Conservation (phyloP, 2,113 vertebrate genomes). For the Dicentrarchus labrax region DNA sequence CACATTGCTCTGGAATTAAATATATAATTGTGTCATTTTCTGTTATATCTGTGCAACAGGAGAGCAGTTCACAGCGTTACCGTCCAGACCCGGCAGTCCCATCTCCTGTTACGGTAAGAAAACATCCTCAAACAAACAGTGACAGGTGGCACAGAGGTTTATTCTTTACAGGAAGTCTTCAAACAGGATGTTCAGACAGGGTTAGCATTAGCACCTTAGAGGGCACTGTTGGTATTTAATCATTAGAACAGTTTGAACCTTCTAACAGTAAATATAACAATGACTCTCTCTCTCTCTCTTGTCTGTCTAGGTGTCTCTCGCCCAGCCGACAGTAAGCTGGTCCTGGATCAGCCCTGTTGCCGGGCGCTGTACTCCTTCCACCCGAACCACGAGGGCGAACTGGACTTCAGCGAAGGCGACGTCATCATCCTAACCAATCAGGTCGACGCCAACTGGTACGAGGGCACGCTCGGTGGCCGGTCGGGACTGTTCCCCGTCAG, state of each 20-base stretch:
- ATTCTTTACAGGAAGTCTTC: too few relatives aligned
- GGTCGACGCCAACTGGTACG: constrained; percentile 94
- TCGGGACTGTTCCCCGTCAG: constrained; percentile 93
- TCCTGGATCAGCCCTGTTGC: constrained; percentile 91
- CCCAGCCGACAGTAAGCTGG: constrained; percentile 47
- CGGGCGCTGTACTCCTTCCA: constrained; percentile 91
- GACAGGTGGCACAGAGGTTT: not conserved
- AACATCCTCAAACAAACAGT: not conserved
- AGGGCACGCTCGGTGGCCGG: constrained; percentile 86
- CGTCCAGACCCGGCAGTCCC: constrained; percentile 38
- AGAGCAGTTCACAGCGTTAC: constrained; percentile 7
- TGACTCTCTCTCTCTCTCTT: not conserved
- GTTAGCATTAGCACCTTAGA: too few relatives aligned
- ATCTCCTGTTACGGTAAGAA: constrained; percentile 44
- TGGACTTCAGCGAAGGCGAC: constrained; percentile 86
- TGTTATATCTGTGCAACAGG: constrained; percentile 8
- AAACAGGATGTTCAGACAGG: too few relatives aligned
- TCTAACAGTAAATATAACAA: too few relatives aligned
- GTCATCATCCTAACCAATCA: constrained; percentile 90
- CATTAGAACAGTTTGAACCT: too few relatives aligned
- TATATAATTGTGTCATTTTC: not conserved
- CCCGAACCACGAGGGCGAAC: constrained; percentile 86
- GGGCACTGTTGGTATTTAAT: too few relatives aligned
- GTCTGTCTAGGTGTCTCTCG: not conserved
- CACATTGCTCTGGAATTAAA: not conserved